Evolutionary conservation across 2,113 vertebrate genomes (phyloP).

Genomic region (Hydrolagus affinis): DNA sequence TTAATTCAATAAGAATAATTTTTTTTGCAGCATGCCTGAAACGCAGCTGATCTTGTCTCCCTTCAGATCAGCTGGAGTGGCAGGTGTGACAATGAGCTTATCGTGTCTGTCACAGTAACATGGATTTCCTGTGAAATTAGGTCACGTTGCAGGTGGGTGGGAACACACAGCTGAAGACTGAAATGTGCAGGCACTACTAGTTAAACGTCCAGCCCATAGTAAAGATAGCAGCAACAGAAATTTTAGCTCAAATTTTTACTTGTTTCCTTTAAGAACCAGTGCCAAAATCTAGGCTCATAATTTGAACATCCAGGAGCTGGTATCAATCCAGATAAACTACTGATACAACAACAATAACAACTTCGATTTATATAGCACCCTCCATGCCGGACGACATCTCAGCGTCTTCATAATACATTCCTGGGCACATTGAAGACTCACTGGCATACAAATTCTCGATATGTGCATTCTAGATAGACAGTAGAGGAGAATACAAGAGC

Average conservation of each 20-base stretch:
- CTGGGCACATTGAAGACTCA: neutral
- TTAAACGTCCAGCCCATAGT: neutral
- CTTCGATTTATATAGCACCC: no score
- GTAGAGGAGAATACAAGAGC: no score
- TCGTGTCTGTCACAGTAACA: neutral
- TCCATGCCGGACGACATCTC: no score
- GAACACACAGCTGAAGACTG: neutral
- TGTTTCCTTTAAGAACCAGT: neutral
- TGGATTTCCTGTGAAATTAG: slow-evolving; percentile 15
- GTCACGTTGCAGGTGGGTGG: slow-evolving; percentile 9
- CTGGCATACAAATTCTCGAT: no score
- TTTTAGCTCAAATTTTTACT: neutral
- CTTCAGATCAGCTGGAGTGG: neutral
- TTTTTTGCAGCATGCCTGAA: neutral
- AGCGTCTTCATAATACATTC: no score
- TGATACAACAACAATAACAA: no score
- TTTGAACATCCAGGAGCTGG: neutral
- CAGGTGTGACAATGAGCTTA: neutral
- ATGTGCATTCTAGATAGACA: no score
- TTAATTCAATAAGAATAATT: neutral
- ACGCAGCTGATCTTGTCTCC: neutral
- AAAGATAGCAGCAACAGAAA: neutral
- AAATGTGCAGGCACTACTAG: neutral
- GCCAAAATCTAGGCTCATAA: neutral
- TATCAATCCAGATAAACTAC: neutral